Evolutionary conservation across 2,888 invertebrate species (phyloP), one percentile per base, ranked within the genome.

Genomic region (Lithodes maja): DNA sequence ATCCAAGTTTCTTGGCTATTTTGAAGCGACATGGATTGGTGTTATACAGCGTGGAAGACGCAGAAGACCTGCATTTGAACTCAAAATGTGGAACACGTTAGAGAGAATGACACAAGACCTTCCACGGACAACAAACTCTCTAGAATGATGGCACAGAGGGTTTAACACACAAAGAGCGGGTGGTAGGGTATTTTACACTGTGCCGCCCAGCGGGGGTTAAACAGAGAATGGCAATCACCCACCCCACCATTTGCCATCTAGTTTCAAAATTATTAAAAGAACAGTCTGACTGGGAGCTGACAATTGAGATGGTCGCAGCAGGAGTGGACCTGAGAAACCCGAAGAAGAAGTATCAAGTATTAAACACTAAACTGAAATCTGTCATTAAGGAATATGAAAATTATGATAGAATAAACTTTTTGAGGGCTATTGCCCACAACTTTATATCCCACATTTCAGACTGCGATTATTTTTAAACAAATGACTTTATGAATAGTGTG

Each of bases 21-120:
- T 74, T 83, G 75, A 83, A 83, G 74, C 52, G n/a, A 83, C 83
- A 74, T 83, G 69, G 74, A 74, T 83, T 74, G 83, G 71, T 83
- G 54, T 83, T 83, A n/a, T 49, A 61, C 83, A 83, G 54, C 83
- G 75, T 74, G 54, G 71, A 74, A 83, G 71, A 81, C 81, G 81
- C 54, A 50, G 81, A 81, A 81, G 81, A 68, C 81, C 9, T 55
- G 33, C 68, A 68, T 68, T 81, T 54, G 61, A 68, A 61, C 9
- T 61, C 55, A 55, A 61, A 49, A 81, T 81, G 55, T 55, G 81
- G 81, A 81, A 17, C 81, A 81, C 61, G 2, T 54, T 12, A 17
- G 15, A 81, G 61, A 81, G 33, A 17, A 71, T 7, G 9, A 52
- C 52, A 83, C 1, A 50, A 71, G 69, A 15, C 50, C 53, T 78